These are phyloP conservation scores for Bubalus kerabau DNA, from an alignment of 2,113 vertebrate genomes.

Conservation along the genomic window DNA sequence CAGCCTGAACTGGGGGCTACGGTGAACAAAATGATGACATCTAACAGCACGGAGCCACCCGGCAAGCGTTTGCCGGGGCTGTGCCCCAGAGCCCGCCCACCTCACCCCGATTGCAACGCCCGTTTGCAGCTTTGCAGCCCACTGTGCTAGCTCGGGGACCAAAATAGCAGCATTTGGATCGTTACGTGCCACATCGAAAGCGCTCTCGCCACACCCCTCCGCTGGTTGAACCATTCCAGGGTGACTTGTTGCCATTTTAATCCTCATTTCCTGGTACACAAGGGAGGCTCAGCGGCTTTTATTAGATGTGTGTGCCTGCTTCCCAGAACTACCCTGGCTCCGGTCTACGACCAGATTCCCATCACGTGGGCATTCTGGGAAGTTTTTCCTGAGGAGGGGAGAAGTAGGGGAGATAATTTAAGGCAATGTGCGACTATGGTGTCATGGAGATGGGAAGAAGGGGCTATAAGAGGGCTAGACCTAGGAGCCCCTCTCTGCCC, in stretches of 20 bases:
- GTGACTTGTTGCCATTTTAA: rapidly evolving
- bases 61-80: neutral
- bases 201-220: rapidly evolving
- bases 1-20: neutral
- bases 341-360: neutral
- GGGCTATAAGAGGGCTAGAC: rapidly evolving
- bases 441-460: too few species aligned
- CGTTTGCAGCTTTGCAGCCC: neutral
- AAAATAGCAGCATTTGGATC: rapidly evolving
- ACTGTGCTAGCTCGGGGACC: rapidly evolving
- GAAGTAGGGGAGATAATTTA: neutral
- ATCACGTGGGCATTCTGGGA: too few species aligned
- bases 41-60: rapidly evolving
- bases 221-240: neutral
- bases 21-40: neutral
- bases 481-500: neutral
- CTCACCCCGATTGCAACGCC: rapidly evolving
- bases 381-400: neutral
- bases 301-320: neutral
- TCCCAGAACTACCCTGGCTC: neutral
- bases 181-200: rapidly evolving
- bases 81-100: rapidly evolving
- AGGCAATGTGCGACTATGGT: neutral
- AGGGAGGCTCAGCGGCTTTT: neutral
- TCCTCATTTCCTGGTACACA: neutral